Conservation (phyloP, 92 coral and sea anemone species). For the Pocillopora meandrina region DNA sequence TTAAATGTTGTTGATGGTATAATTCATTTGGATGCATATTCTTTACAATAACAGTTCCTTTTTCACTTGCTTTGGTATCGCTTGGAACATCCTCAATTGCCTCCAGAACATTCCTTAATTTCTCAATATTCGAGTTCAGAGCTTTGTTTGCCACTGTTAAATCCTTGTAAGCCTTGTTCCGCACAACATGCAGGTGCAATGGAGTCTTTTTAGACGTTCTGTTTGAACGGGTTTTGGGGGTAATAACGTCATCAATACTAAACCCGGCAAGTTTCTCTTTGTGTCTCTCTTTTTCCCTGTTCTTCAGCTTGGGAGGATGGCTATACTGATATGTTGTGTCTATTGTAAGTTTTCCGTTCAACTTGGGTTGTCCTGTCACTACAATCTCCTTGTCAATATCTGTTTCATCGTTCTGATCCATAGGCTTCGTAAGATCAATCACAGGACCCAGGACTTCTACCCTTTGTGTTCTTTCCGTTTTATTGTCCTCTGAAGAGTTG, state of each 20-base stretch:
- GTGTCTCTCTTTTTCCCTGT: background rate
- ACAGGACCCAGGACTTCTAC: constrained; percentile 28
- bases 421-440: background rate
- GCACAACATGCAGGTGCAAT: background rate
- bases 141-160: constrained; percentile 47
- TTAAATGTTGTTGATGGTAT: background rate
- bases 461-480: constrained; percentile 4
- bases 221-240: background rate
- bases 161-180: constrained; percentile 33
- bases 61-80: background rate
- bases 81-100: constrained; percentile 36
- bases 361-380: constrained; percentile 32
- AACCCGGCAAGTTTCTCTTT: background rate
- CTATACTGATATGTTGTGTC: constrained; percentile 11
- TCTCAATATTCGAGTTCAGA: constrained; percentile 34
- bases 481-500: background rate
- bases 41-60: background rate
- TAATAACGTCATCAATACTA: background rate
- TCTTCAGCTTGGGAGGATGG: background rate
- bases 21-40: background rate
- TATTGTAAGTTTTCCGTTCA: constrained; percentile 17
- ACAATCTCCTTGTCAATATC: constrained; percentile 36
- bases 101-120: constrained; percentile 39
- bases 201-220: background rate
- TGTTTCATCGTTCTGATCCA: background rate